Conservation (phyloP, 2,113 vertebrate genomes). For the Gymnogyps californianus region DNA sequence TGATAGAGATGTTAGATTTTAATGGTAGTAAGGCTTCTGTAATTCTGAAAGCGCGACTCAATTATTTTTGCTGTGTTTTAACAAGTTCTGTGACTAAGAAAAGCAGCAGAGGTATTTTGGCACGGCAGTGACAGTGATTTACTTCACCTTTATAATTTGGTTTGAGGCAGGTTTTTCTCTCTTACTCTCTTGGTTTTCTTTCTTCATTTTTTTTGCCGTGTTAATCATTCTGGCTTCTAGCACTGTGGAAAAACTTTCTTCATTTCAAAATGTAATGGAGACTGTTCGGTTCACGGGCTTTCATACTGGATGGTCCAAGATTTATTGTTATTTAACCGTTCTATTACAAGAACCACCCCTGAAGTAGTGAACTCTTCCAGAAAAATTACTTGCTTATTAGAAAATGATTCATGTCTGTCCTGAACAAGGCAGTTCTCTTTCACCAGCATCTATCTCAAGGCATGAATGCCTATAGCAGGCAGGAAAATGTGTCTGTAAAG, state of each 20-base stretch:
- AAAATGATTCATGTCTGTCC: neutral
- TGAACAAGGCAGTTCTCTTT: neutral
- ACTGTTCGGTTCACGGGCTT: neutral
- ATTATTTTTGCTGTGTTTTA: conserved; percentile 39
- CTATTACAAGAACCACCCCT: neutral
- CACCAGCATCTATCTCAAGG: neutral
- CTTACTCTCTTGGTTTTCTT: neutral
- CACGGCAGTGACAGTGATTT: neutral
- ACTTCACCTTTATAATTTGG: conserved; percentile 36
- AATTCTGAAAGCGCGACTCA: neutral
- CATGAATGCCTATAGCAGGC: neutral
- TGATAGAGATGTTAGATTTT: neutral
- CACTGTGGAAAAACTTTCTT: conserved; percentile 45
- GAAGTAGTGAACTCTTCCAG: neutral
- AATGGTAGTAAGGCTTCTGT: neutral
- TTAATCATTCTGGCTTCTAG: conserved; percentile 33
- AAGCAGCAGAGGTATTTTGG: conserved; percentile 20
- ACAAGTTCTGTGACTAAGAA: conserved; percentile 36
- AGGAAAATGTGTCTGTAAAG: neutral
- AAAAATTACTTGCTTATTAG: conserved; percentile 20
- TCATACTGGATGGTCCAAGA: neutral
- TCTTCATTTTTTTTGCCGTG: neutral
- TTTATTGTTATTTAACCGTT: neutral
- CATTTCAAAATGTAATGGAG: conserved; percentile 22
- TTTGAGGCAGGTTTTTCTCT: conserved; percentile 29